Evolutionary conservation across 1,140 invertebrate species (phyloP).

Genomic region (Pollicipes pollicipes): DNA sequence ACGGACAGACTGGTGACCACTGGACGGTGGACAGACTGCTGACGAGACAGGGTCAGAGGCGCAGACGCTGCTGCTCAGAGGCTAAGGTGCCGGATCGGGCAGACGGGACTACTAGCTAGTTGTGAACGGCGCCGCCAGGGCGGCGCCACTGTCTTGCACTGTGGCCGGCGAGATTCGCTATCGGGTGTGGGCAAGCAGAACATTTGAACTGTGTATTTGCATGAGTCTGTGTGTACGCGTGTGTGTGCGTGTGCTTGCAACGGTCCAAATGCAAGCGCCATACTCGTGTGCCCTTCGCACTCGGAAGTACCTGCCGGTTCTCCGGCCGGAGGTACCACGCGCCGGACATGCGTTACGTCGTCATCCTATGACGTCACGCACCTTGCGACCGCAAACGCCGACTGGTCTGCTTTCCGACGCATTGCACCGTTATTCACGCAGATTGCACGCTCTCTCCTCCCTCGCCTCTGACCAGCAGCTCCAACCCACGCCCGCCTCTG

Average conservation of each 20-base stretch:
- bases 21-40: too few species aligned
- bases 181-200: not conserved
- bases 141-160: not conserved
- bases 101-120: not conserved
- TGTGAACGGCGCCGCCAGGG: not conserved
- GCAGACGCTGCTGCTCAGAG: too few species aligned
- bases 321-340: not conserved
- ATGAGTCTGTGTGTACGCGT: not conserved
- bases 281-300: not conserved
- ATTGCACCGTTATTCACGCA: too few species aligned
- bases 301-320: not conserved
- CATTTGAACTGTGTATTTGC: not conserved
- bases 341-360: not conserved
- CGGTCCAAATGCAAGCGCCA: not conserved
- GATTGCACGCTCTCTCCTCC: too few species aligned
- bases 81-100: too few species aligned
- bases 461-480: too few species aligned
- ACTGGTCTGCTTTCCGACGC: too few species aligned
- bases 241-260: not conserved
- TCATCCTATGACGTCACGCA: not conserved
- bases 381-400: too few species aligned
- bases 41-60: too few species aligned
- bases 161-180: too few species aligned
- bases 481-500: too few species aligned
- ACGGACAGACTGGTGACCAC: too few species aligned